Base-by-base conservation (phyloP, 2,113 vertebrate genomes). In the Bombycilla garrulus region DNA sequence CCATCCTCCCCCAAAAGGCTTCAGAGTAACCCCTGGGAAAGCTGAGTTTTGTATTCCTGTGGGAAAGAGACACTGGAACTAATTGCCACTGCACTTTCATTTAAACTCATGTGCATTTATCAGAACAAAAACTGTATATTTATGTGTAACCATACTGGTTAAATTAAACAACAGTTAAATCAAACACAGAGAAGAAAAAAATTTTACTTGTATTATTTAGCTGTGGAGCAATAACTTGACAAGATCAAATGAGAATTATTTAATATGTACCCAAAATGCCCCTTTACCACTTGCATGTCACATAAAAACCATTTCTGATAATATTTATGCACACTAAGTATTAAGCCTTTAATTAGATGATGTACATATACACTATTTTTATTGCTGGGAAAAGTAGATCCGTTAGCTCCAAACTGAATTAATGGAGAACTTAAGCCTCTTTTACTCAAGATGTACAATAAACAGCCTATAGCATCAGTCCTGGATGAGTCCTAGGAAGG, bases 131-230 rank as follows among this genome's bases (percentile, higher is more conserved):
- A 50, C n/a, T 14, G 45, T 6, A 28, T 8, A 35, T n/a, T 15
- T 18, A 3, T 25, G 3, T 10, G 3, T 26, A n/a, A 48, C 8
- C 0, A 0, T 28, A 44, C 7, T 9, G 6, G 31, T 65, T 57
- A 86, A 72, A 83, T 56, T 50, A 64, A 88, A 77, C 10, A 62
- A 15, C 3, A 0, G 10, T 70, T 85, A 85, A 90, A 90, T 0
- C 54, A 31, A 93, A 80, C 33, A 65, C 5, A 44, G 15, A 82
- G 45, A 83, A 84, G 15, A 44, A 83, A 72, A 54, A 74, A 15
- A 61, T 3, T 3, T 15, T 23, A 51, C 42, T 60, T 64, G 5
- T 38, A 73, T 81, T 77, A 56, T 50, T 93, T 62, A 88, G 33
- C 33, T 74, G 21, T 81, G 35, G 17, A 88, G 12, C 12, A 88